Percentiles rank a stretch among this genome's conserved stretches.
Evolutionary conservation across 2,797 vertebrate species (phyloP).

Genomic region (Buphagus erythrorhynchus): DNA sequence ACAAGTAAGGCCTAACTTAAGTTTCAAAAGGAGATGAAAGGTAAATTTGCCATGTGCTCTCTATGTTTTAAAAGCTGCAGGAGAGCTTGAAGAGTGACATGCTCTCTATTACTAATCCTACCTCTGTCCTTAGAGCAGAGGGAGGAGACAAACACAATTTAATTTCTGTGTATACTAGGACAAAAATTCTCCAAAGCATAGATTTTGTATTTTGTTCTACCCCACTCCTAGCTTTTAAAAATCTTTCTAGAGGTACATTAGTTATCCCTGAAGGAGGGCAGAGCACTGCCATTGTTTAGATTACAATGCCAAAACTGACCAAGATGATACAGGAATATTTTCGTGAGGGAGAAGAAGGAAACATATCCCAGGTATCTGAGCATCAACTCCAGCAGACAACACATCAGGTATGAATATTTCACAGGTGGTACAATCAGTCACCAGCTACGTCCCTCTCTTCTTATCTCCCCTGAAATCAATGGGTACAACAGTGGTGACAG

Average conservation of each 20-base stretch:
- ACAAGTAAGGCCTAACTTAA: background rate
- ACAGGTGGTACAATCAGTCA: background rate
- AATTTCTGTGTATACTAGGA: background rate
- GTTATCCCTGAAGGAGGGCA: background rate
- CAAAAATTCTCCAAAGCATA: constrained; percentile 40
- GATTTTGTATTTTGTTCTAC: background rate
- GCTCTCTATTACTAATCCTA: background rate
- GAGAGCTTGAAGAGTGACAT: background rate
- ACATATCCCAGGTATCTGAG: background rate
- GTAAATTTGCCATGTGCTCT: constrained; percentile 18
- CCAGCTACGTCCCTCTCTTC: background rate
- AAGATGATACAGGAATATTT: background rate
- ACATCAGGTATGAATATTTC: background rate
- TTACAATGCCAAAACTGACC: background rate
- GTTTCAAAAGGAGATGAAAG: constrained; percentile 29
- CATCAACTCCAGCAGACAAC: background rate
- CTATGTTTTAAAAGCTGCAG: constrained; percentile 1
- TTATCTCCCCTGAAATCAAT: background rate
- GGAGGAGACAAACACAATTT: background rate
- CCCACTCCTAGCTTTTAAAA: constrained; percentile 15
- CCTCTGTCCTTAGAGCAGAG: background rate
- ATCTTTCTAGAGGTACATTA: background rate
- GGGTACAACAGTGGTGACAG: background rate
- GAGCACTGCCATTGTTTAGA: background rate
- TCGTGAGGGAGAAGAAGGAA: background rate